phyloP scores from a whole-genome alignment of 2,797 vertebrate species.

The Paedocypris micromegethes region DNA sequence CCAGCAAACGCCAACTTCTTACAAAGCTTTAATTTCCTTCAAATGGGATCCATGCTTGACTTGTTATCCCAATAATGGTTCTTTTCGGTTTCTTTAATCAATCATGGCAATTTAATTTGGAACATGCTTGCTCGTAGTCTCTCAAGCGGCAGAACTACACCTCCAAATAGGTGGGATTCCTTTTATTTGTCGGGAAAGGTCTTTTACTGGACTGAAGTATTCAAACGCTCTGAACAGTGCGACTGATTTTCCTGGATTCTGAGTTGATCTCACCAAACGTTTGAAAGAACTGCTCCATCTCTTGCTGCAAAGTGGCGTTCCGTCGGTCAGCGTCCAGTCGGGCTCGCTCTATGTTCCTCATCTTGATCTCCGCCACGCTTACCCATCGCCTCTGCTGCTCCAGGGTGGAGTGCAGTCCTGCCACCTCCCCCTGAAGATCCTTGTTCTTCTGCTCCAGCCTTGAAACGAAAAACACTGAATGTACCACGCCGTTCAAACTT shows the following conservation, averaged over 20 bases:
- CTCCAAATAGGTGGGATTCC: not conserved
- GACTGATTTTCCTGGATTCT: slow-evolving; percentile 70
- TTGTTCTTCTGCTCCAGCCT: slow-evolving; percentile 74
- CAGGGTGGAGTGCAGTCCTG: slow-evolving; percentile 57
- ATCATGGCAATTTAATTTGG: slow-evolving; percentile 4
- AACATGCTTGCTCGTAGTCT: slow-evolving; percentile 33
- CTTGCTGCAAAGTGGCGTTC: slow-evolving; percentile 66
- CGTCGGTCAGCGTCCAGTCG: slow-evolving; percentile 65
- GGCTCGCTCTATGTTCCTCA: slow-evolving; percentile 65
- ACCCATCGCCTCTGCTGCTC: slow-evolving; percentile 67
- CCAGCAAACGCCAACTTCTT: not conserved
- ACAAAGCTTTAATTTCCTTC: slow-evolving; percentile 1
- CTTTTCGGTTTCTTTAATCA: slow-evolving; percentile 26
- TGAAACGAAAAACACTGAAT: slow-evolving; percentile 4
- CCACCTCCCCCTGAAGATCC: slow-evolving; percentile 64
- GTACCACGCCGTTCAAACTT: not conserved
- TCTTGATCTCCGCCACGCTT: slow-evolving; percentile 66
- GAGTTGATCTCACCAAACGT: slow-evolving; percentile 69
- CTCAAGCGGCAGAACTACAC: slow-evolving; percentile 11
- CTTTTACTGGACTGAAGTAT: not conserved
- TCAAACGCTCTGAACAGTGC: slow-evolving; percentile 72
- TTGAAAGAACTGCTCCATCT: slow-evolving; percentile 74
- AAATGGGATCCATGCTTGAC: slow-evolving; percentile 30
- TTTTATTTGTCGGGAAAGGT: not conserved
- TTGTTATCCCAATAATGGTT: slow-evolving; percentile 15